phyloP scores from a whole-genome alignment of 2,797 vertebrate genomes.

The Danio jaintianensis region DNA sequence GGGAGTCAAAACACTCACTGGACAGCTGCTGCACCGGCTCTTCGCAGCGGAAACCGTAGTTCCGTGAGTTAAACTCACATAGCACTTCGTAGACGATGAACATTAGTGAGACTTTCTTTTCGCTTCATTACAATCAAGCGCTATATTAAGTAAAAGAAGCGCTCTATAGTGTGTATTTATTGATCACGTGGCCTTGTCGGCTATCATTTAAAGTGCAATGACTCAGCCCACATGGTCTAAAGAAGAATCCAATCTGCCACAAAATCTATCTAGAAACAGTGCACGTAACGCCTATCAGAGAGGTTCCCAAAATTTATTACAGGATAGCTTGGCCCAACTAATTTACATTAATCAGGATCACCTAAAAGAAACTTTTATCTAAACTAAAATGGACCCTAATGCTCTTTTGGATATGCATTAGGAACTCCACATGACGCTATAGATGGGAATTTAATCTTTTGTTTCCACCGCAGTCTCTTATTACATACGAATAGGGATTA shows the following conservation, averaged over 20 bases:
- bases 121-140: not conserved
- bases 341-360: not conserved
- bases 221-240: not conserved
- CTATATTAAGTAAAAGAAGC: not conserved
- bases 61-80: not conserved
- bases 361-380: not conserved
- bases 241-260: not conserved
- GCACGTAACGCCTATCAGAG: no score
- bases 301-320: not conserved
- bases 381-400: not conserved
- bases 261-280: not conserved
- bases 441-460: slow-evolving; percentile 47
- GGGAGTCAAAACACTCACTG: slow-evolving; percentile 12
- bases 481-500: slow-evolving; percentile 52
- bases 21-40: slow-evolving; percentile 51
- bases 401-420: slow-evolving; percentile 25
- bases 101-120: not conserved
- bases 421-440: not conserved
- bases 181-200: slow-evolving; percentile 1
- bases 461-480: slow-evolving; percentile 47
- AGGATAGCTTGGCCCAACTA: not conserved
- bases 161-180: no score
- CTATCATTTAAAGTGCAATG: slow-evolving; percentile 30
- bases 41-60: slow-evolving; percentile 26
- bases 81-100: not conserved